Conservation (phyloP, 2,113 vertebrate species). For the Paracanthobrama guichenoti region DNA sequence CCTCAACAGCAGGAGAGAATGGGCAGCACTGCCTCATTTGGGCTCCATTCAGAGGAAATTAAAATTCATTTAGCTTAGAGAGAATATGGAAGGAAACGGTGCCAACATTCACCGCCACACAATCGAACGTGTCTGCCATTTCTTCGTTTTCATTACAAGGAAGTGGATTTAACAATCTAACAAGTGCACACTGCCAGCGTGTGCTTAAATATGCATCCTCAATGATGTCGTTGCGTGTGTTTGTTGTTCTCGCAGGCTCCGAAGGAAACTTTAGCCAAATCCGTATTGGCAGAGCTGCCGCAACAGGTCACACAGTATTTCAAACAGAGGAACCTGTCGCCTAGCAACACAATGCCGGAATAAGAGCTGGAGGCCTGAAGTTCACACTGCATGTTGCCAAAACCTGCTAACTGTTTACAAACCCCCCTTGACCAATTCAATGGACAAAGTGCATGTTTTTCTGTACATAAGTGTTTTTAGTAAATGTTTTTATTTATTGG, state of each 20-base stretch:
- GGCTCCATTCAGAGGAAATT: slow-evolving; percentile 56
- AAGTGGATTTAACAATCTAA: slow-evolving; percentile 39
- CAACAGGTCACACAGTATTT: slow-evolving; percentile 99
- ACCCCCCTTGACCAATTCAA: slow-evolving; percentile 44
- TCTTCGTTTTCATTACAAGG: neutral
- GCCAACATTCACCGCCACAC: slow-evolving; percentile 37
- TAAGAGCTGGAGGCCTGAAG: slow-evolving; percentile 67
- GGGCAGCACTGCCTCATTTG: slow-evolving; percentile 42
- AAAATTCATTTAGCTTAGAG: slow-evolving; percentile 56
- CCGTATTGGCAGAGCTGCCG: slow-evolving; percentile 93
- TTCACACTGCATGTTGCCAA: slow-evolving; percentile 78
- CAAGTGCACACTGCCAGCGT: slow-evolving; percentile 1
- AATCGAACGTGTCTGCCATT: slow-evolving; percentile 24
- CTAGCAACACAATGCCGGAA: slow-evolving; percentile 81
- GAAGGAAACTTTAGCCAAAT: slow-evolving; percentile 97
- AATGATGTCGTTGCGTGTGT: slow-evolving; percentile 35
- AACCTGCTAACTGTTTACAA: slow-evolving; percentile 72
- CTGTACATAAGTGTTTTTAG: slow-evolving; percentile 56
- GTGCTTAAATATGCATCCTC: slow-evolving; percentile 21
- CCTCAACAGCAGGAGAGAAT: slow-evolving; percentile 57
- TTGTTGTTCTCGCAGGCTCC: slow-evolving; percentile 80
- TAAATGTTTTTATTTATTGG: slow-evolving; percentile 60
- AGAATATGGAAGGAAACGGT: slow-evolving; percentile 29
- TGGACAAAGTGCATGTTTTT: slow-evolving; percentile 68
- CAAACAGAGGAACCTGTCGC: slow-evolving; percentile 92